Percentiles rank a stretch among this genome's conserved stretches.
phyloP scores from a whole-genome alignment of 1,140 invertebrate species.

The Belonocnema kinseyi region DNA sequence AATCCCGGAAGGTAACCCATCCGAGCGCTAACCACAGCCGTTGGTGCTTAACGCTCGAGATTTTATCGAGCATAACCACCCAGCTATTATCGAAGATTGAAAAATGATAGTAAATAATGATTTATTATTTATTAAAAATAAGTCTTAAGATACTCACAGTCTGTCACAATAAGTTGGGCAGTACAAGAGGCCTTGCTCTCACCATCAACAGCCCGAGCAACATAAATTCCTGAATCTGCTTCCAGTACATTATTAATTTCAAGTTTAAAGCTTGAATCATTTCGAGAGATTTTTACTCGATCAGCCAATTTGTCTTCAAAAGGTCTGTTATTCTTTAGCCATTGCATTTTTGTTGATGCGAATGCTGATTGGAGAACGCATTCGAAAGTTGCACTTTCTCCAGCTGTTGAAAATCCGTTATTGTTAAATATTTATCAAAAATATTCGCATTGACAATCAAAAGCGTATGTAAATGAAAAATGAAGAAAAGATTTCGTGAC shows the following conservation, averaged over 20 bases:
- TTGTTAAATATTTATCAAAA: background rate
- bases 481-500: conserved; percentile 10
- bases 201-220: conserved; percentile 91
- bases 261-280: conserved; percentile 80
- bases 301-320: conserved; percentile 86
- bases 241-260: conserved; percentile 88
- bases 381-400: conserved; percentile 90
- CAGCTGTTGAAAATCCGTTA: conserved; percentile 78
- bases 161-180: conserved; percentile 5
- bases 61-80: too few species aligned
- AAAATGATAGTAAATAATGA: conserved; percentile 32
- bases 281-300: conserved; percentile 80
- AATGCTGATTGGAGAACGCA: conserved; percentile 80
- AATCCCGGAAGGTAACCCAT: too few species aligned
- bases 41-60: too few species aligned
- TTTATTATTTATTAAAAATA: conserved; percentile 34
- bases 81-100: too few species aligned
- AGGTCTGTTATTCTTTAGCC: conserved; percentile 93
- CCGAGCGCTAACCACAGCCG: too few species aligned
- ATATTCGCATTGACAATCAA: conserved; percentile 17
- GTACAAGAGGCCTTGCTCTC: conserved; percentile 35
- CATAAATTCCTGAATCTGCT: conserved; percentile 93
- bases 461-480: conserved; percentile 26
- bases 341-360: conserved; percentile 80
- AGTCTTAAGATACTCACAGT: background rate